Percentiles rank a stretch among this genome's conserved stretches.
Evolutionary conservation across 2,888 invertebrate species (phyloP).

Genomic region (Drosophila nigricruria): DNA sequence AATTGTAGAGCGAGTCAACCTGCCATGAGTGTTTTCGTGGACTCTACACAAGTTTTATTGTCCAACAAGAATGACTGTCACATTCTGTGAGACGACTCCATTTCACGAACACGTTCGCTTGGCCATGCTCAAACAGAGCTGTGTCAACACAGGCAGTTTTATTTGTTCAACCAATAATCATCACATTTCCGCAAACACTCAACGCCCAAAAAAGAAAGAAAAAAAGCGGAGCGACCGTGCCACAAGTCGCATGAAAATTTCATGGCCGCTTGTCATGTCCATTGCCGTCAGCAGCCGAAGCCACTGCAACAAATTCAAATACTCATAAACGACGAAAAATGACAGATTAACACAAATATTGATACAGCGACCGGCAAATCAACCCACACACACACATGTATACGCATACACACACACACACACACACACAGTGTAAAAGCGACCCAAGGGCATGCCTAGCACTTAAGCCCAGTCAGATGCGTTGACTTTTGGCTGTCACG

Average conservation of each 20-base stretch:
- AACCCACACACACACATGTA: slow-evolving; percentile 20
- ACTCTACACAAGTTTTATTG: slow-evolving; percentile 4
- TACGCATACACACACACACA: slow-evolving; percentile 3
- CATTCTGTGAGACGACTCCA: slow-evolving; percentile 40
- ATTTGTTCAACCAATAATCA: slow-evolving; percentile 77
- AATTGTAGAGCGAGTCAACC: neutral
- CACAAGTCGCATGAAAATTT: slow-evolving; percentile 68
- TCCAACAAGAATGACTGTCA: slow-evolving; percentile 32
- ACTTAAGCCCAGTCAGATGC: slow-evolving; percentile 58
- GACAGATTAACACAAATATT: slow-evolving; percentile 81
- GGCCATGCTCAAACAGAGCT: slow-evolving; percentile 30
- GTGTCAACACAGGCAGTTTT: slow-evolving; percentile 54
- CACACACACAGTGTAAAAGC: neutral
- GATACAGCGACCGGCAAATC: slow-evolving; percentile 63
- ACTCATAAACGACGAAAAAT: slow-evolving; percentile 80
- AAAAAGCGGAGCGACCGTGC: slow-evolving; percentile 14
- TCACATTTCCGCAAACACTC: slow-evolving; percentile 78
- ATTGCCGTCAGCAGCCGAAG: slow-evolving; percentile 28
- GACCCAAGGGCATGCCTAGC: slow-evolving; percentile 46
- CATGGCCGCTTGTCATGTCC: slow-evolving; percentile 51
- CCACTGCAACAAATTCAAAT: slow-evolving; percentile 71
- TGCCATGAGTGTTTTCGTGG: neutral
- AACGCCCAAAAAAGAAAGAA: neutral
- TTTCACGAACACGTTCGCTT: slow-evolving; percentile 35
- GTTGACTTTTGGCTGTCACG: slow-evolving; percentile 67